Percentiles rank a stretch among this genome's conserved stretches.
Evolutionary conservation across 1,140 invertebrate genomes (phyloP).

Genomic region (Drosophila teissieri): DNA sequence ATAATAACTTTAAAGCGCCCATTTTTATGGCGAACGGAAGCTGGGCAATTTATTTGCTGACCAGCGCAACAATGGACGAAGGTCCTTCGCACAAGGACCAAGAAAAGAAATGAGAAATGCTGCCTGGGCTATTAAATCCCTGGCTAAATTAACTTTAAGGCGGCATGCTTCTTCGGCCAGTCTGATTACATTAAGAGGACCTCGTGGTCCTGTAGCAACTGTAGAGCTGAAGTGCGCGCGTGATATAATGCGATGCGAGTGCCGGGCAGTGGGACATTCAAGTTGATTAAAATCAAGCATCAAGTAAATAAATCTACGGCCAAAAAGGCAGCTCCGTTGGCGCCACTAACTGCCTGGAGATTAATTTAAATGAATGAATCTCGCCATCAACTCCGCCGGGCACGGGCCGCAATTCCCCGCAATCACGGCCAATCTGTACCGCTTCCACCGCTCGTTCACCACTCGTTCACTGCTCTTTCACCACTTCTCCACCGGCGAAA

Average conservation of each 20-base stretch:
- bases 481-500: too few species aligned
- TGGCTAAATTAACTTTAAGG: slow-evolving; percentile 84
- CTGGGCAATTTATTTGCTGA: slow-evolving; percentile 75
- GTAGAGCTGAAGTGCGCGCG: slow-evolving; percentile 40
- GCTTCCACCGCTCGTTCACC: background rate
- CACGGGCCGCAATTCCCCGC: slow-evolving; percentile 13
- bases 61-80: slow-evolving; percentile 59
- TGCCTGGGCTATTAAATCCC: slow-evolving; percentile 77
- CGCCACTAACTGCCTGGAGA: slow-evolving; percentile 63
- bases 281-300: slow-evolving; percentile 83
- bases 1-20: slow-evolving; percentile 79
- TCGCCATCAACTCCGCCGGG: slow-evolving; percentile 32
- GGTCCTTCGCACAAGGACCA: slow-evolving; percentile 3
- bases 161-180: slow-evolving; percentile 35
- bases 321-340: slow-evolving; percentile 33
- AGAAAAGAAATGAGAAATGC: slow-evolving; percentile 77
- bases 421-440: slow-evolving; percentile 14
- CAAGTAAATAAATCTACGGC: slow-evolving; percentile 78
- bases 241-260: slow-evolving; percentile 73
- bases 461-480: too few species aligned
- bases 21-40: slow-evolving; percentile 69
- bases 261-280: slow-evolving; percentile 59
- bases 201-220: slow-evolving; percentile 4
- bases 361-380: slow-evolving; percentile 80
- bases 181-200: slow-evolving; percentile 75